Percentiles rank a stretch among this genome's conserved stretches.
phyloP scores from a whole-genome alignment of 2,888 invertebrate genomes.

The Mythimna albipuncta region DNA sequence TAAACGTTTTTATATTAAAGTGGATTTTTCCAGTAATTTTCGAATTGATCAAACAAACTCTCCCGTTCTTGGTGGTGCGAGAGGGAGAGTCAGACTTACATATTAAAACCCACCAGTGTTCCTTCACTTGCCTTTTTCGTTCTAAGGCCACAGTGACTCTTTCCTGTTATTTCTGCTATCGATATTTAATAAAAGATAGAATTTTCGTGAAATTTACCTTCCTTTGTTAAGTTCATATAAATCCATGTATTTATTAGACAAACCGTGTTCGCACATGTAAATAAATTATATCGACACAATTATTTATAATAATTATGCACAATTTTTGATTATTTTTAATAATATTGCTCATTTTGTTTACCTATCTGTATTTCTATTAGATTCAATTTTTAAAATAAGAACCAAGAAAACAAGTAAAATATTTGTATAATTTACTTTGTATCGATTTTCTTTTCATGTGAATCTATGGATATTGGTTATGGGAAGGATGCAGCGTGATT shows the following conservation, averaged over 20 bases:
- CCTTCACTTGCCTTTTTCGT: too few species aligned
- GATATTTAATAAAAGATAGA: neutral
- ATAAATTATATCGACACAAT: constrained; percentile 44
- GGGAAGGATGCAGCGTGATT: neutral
- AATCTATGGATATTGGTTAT: neutral
- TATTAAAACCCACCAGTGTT: too few species aligned
- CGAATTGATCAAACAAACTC: too few species aligned
- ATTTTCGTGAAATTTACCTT: neutral
- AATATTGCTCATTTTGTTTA: constrained; percentile 51
- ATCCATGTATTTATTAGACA: constrained; percentile 13
- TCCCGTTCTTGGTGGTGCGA: too few species aligned
- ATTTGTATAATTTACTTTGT: neutral
- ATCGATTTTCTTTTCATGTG: neutral
- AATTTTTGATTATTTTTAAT: constrained; percentile 44
- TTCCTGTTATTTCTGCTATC: neutral
- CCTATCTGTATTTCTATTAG: constrained; percentile 17
- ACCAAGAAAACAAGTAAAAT: neutral
- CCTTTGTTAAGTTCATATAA: constrained; percentile 36
- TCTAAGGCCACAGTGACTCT: too few species aligned
- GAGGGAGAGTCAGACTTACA: too few species aligned
- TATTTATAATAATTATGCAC: constrained; percentile 56
- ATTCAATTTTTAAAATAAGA: constrained; percentile 24
- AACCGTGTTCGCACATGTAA: constrained; percentile 48
- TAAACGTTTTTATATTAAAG: neutral
- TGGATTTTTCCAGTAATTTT: too few species aligned